These are phyloP conservation scores for Cisticola juncidis DNA, from an alignment of 2,113 vertebrate species.

Conservation along the genomic window DNA sequence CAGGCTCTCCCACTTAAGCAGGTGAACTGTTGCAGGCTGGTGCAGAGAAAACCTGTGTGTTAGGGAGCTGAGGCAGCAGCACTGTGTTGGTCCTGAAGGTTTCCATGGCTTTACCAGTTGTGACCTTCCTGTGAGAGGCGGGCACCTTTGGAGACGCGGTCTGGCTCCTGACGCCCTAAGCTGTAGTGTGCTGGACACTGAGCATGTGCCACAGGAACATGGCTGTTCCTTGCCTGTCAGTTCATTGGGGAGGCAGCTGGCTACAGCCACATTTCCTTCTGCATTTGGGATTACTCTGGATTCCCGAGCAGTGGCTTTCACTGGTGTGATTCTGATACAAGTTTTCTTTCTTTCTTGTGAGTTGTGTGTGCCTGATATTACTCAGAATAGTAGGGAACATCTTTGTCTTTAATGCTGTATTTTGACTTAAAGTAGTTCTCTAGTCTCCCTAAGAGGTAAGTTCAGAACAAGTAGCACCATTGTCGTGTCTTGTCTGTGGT, in stretches of 20 bases:
- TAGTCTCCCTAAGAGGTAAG: not conserved
- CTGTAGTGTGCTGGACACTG: not conserved
- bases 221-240: fast-evolving
- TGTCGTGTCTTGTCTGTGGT: not conserved
- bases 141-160: too few relatives aligned
- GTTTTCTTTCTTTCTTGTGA: not conserved
- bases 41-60: not conserved
- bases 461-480: not conserved
- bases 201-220: not conserved
- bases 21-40: not conserved
- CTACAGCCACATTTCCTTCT: not conserved
- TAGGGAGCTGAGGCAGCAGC: not conserved
- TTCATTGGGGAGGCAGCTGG: not conserved
- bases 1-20: fast-evolving
- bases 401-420: not conserved
- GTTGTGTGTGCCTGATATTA: fast-evolving
- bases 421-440: not conserved
- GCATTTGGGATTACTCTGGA: not conserved
- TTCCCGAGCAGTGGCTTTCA: not conserved
- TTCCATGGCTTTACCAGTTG: not conserved
- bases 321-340: not conserved
- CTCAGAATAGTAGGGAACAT: not conserved
- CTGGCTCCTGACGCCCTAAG: fast-evolving
- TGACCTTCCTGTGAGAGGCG: not conserved
- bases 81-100: not conserved